A percentile compares a stretch with the other conserved stretches of the same genome.
Conservation (phyloP, 2,113 vertebrate species). For the Eclectus roratus region DNA sequence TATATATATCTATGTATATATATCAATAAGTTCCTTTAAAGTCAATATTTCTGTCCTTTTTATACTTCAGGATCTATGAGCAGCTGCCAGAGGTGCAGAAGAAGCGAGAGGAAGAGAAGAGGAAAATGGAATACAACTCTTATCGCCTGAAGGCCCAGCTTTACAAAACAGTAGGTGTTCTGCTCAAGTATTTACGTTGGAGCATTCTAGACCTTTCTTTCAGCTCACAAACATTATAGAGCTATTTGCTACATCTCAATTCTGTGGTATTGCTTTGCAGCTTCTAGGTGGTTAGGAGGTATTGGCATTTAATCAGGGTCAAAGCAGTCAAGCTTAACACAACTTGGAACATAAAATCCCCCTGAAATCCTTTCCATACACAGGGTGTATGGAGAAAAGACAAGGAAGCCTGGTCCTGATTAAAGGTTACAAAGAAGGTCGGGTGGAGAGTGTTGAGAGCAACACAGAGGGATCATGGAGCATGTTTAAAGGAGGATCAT, state of each 20-base stretch:
- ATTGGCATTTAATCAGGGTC: not conserved
- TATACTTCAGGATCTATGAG: conserved; percentile 82
- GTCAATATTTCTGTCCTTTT: not conserved
- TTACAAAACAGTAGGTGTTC: conserved; percentile 81
- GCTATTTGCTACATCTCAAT: not conserved
- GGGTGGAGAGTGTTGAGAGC: not conserved
- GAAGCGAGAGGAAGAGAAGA: conserved; percentile 83
- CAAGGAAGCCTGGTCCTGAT: not conserved
- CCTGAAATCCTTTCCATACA: not conserved
- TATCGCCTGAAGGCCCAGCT: conserved; percentile 87
- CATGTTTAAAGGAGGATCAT: not conserved
- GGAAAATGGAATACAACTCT: conserved; percentile 77
- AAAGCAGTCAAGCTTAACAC: not conserved
- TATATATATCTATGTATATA: too few species aligned
- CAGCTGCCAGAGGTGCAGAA: conserved; percentile 88
- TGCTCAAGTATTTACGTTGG: not conserved
- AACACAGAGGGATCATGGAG: not conserved
- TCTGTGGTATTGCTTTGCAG: not conserved
- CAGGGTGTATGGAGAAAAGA: not conserved
- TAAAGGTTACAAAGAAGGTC: not conserved
- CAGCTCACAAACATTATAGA: not conserved
- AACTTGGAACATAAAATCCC: not conserved
- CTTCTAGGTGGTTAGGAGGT: not conserved
- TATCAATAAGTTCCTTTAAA: not conserved
- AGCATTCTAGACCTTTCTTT: not conserved